Conservation (phyloP, 2,797 vertebrate genomes). For the Acridotheres tristis region DNA sequence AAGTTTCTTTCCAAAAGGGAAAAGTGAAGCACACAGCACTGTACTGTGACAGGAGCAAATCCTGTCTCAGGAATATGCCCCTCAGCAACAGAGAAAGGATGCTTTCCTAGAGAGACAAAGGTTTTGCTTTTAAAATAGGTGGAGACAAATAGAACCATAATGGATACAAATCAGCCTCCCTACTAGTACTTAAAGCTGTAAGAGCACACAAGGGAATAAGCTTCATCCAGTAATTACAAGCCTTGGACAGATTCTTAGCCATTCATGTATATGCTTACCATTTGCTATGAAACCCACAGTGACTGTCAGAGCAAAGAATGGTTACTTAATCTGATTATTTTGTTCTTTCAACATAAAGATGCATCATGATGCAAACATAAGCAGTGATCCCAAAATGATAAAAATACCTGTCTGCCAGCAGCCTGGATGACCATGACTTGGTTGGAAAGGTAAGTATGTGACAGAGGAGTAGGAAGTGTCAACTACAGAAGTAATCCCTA, state of each 20-base stretch:
- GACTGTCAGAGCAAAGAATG: background rate
- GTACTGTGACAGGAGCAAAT: background rate
- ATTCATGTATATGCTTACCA: background rate
- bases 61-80: background rate
- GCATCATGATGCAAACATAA: background rate
- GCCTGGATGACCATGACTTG: background rate
- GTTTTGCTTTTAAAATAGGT: background rate
- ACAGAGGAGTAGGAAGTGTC: background rate
- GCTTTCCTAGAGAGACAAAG: background rate
- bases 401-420: background rate
- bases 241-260: conserved; percentile 7
- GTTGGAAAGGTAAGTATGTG: background rate
- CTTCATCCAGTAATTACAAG: conserved; percentile 8
- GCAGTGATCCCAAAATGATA: background rate
- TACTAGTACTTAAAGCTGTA: background rate
- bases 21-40: background rate
- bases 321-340: background rate
- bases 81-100: background rate
- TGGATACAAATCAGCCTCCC: background rate
- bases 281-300: conserved; percentile 6
- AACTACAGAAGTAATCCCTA: background rate
- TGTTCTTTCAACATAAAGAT: background rate
- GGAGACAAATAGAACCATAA: background rate
- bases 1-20: background rate
- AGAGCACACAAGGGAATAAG: background rate